phyloP scores from a whole-genome alignment of 2,797 vertebrate genomes.

The Silurus aristotelis region DNA sequence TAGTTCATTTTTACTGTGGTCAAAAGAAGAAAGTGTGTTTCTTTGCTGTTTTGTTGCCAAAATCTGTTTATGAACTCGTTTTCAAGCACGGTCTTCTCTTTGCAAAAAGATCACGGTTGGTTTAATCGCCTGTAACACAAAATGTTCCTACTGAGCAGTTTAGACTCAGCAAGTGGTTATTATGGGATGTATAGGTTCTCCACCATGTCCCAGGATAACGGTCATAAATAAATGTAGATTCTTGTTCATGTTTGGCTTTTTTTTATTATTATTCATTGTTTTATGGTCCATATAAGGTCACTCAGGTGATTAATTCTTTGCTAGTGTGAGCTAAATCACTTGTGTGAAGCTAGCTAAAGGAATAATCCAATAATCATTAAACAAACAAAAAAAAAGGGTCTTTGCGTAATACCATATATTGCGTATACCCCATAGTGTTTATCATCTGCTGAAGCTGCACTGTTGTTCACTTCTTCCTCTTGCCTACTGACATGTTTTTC shows the following conservation, averaged over 20 bases:
- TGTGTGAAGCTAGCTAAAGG: too few relatives aligned
- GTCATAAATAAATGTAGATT: slow-evolving; percentile 58
- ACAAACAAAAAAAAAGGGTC: too few relatives aligned
- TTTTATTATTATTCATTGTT: too few relatives aligned
- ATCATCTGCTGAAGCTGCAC: too few relatives aligned
- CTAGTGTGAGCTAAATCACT: too few relatives aligned
- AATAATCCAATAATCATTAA: too few relatives aligned
- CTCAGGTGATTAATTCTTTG: neutral
- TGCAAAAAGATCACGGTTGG: slow-evolving; percentile 22
- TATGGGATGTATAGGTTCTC: slow-evolving; percentile 19
- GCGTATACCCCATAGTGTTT: too few relatives aligned
- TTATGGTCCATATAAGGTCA: neutral
- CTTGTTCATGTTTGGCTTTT: neutral
- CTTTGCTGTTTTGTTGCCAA: slow-evolving; percentile 58
- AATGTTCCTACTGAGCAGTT: neutral
- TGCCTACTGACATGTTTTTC: too few relatives aligned
- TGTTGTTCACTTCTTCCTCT: too few relatives aligned
- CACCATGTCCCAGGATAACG: slow-evolving; percentile 56
- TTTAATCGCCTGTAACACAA: neutral
- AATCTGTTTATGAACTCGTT: slow-evolving; percentile 37
- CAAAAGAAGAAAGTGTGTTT: neutral
- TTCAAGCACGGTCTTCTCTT: slow-evolving; percentile 38
- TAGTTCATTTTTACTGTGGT: slow-evolving; percentile 38
- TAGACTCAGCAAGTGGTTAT: neutral
- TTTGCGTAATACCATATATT: too few relatives aligned